Percentiles rank a stretch among this genome's conserved stretches.
These are phyloP conservation scores for Rhimphoctona megacephalus DNA, from an alignment of 2,888 invertebrate species.

Conservation along the genomic window DNA sequence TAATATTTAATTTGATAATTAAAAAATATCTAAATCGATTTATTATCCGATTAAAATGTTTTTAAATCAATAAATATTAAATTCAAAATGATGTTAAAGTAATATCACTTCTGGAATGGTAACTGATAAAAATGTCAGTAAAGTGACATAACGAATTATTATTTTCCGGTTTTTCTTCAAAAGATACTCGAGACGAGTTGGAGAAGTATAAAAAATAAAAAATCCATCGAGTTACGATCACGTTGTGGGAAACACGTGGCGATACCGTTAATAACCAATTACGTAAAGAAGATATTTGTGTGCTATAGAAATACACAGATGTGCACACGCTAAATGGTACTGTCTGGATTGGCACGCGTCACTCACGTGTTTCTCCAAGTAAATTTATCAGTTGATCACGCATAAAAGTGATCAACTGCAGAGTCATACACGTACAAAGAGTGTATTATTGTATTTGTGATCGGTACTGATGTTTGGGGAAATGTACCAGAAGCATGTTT, in stretches of 20 bases:
- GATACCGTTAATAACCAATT: conserved; percentile 8
- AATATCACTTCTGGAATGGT: background rate
- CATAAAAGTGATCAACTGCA: no score
- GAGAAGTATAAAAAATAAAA: background rate
- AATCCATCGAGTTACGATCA: background rate
- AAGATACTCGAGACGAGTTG: background rate
- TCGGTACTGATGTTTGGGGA: background rate
- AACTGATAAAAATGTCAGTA: background rate
- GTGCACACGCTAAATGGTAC: background rate
- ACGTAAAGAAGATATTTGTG: conserved; percentile 2
- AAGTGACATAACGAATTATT: background rate
- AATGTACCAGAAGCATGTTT: background rate
- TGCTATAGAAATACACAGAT: background rate
- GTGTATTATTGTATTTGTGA: conserved; percentile 4
- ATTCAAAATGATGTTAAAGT: background rate
- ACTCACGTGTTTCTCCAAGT: conserved; percentile 46
- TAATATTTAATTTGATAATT: background rate
- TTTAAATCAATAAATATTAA: background rate
- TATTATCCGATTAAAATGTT: background rate
- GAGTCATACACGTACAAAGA: background rate
- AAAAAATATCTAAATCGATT: background rate
- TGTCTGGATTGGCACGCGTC: conserved; percentile 51
- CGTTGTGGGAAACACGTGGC: conserved; percentile 15
- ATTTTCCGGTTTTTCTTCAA: background rate
- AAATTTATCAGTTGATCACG: conserved; percentile 56